phyloP scores from a whole-genome alignment of 2,113 vertebrate genomes.

The Trogon surrucura region DNA sequence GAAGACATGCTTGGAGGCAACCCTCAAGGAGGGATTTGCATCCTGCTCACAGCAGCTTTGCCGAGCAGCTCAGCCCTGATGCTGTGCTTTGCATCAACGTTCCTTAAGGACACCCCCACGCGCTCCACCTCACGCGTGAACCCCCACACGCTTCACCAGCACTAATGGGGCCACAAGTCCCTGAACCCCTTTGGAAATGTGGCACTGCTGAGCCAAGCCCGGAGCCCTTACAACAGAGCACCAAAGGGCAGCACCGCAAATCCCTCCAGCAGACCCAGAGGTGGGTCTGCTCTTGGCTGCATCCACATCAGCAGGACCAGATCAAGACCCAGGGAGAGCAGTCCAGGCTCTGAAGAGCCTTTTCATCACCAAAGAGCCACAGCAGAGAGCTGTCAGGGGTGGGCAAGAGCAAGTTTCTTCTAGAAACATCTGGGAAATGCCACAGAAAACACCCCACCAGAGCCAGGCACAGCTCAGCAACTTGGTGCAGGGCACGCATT shows the following conservation, averaged over 20 bases:
- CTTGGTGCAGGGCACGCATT: background rate
- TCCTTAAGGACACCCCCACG: background rate
- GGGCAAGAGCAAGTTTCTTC: background rate
- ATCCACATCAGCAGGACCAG: background rate
- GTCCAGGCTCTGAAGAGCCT: background rate
- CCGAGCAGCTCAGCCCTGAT: background rate
- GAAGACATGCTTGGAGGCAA: background rate
- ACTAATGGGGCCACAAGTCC: accelerated
- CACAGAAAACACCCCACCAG: background rate
- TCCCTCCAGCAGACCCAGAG: background rate
- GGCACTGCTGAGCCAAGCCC: background rate
- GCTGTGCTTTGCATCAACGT: background rate
- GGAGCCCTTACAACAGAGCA: background rate
- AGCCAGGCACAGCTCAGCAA: background rate
- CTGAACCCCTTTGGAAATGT: background rate
- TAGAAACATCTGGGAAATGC: background rate
- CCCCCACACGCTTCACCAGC: accelerated
- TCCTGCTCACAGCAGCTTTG: background rate
- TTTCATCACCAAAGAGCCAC: background rate
- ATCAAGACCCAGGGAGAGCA: background rate
- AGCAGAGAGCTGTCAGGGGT: background rate
- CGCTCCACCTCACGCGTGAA: background rate
- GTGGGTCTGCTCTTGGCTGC: background rate
- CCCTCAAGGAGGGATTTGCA: background rate
- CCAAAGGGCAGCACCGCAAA: background rate